Evolutionary conservation across 2,113 vertebrate species (phyloP).

Genomic region (Orientallactaga bullata): DNA sequence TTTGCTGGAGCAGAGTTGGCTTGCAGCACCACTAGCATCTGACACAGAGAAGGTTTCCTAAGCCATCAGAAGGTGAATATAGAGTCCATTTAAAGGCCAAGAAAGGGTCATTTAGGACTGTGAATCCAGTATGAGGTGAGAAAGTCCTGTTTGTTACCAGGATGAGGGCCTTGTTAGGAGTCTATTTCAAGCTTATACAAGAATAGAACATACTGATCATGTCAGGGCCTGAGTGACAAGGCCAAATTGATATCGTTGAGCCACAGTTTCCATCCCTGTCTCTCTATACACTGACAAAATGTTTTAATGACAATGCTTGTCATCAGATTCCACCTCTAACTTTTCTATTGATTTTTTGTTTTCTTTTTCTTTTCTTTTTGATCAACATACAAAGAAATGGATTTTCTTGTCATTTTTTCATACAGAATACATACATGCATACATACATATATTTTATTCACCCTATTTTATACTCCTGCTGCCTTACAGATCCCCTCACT

Average conservation of each 20-base stretch:
- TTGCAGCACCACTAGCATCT: background rate
- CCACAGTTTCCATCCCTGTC: background rate
- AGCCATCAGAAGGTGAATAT: background rate
- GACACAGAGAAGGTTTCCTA: background rate
- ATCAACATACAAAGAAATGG: background rate
- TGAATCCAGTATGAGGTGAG: background rate
- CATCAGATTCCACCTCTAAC: background rate
- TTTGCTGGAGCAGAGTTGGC: background rate
- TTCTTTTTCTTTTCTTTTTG: background rate
- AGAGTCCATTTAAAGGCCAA: background rate
- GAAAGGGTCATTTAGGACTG: background rate
- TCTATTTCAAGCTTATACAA: background rate
- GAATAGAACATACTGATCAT: background rate
- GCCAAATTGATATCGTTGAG: background rate
- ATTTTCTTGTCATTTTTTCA: background rate
- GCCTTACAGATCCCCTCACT: background rate
- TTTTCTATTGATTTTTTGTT: background rate
- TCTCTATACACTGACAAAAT: background rate
- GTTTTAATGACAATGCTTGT: background rate
- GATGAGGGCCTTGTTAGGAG: accelerated
- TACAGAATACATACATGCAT: no score
- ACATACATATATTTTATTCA: background rate
- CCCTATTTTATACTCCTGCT: background rate
- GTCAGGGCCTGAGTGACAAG: accelerated
- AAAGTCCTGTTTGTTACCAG: background rate